phyloP scores from a whole-genome alignment of 2,888 invertebrate genomes.

The Iselma pallidipennis region DNA sequence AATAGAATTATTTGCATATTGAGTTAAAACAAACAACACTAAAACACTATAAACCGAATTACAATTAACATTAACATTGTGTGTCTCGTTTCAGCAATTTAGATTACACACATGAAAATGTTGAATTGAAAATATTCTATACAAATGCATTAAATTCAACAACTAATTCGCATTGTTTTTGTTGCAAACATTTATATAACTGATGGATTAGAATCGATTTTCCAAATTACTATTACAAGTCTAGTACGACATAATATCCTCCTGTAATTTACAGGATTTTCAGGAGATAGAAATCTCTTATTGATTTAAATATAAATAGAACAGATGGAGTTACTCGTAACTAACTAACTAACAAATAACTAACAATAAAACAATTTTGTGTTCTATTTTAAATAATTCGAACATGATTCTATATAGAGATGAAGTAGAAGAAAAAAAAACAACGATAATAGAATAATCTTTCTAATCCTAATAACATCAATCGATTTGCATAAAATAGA shows the following conservation, averaged over 20 bases:
- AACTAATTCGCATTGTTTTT: not conserved
- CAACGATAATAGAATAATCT: not conserved
- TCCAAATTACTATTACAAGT: not conserved
- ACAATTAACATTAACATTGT: not conserved
- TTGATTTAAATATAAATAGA: not conserved
- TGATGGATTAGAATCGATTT: not conserved
- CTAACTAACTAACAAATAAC: too few species aligned
- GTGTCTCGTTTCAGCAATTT: not conserved
- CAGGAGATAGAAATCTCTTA: not conserved
- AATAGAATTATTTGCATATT: not conserved
- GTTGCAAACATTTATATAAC: not conserved
- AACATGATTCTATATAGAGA: too few species aligned
- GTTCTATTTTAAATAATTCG: not conserved
- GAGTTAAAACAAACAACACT: not conserved
- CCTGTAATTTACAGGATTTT: not conserved
- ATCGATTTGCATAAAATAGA: not conserved
- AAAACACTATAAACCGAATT: not conserved
- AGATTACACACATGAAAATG: not conserved
- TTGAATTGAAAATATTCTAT: not conserved
- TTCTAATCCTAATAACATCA: not conserved
- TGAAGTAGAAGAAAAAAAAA: not conserved
- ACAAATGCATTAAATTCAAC: not conserved
- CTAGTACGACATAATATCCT: not conserved
- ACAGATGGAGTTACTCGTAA: not conserved
- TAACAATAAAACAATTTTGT: too few species aligned